A percentile compares a stretch with the other conserved stretches of the same genome.
Conservation (phyloP, 2,888 invertebrate species). For the Leucozona laternaria region DNA sequence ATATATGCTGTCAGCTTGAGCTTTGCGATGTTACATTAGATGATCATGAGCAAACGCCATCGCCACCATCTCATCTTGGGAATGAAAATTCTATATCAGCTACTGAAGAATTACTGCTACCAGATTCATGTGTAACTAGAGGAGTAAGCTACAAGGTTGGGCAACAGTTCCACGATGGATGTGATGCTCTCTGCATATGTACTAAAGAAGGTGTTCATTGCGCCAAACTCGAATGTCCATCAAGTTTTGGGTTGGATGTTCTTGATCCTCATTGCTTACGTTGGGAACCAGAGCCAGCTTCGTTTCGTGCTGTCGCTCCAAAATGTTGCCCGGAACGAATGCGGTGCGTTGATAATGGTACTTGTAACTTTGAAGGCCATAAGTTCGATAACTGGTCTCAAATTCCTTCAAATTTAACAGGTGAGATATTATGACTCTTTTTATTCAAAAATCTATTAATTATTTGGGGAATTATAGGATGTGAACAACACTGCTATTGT, state of each 20-base stretch:
- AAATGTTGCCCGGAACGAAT: constrained; percentile 93
- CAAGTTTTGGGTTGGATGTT: constrained; percentile 93
- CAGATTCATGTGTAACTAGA: constrained; percentile 79
- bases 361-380: constrained; percentile 90
- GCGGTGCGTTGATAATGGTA: constrained; percentile 91
- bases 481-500: constrained; percentile 93
- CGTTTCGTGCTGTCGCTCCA: constrained; percentile 89
- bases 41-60: constrained; percentile 87
- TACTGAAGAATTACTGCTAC: constrained; percentile 50
- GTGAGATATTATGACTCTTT: constrained; percentile 76
- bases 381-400: constrained; percentile 90
- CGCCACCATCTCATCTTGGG: constrained; percentile 74
- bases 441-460: background rate
- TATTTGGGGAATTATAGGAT: constrained; percentile 84
- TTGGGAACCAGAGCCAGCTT: constrained; percentile 92
- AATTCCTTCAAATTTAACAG: constrained; percentile 90
- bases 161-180: constrained; percentile 92
- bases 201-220: constrained; percentile 89
- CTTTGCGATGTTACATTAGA: constrained; percentile 93
- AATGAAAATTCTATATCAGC: constrained; percentile 76
- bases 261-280: constrained; percentile 92
- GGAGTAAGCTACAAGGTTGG: constrained; percentile 84
- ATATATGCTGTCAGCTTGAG: constrained; percentile 93
- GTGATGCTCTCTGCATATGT: constrained; percentile 91
- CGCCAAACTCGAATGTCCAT: constrained; percentile 91